Percentiles rank a stretch among this genome's conserved stretches.
Evolutionary conservation across 2,888 invertebrate species (phyloP).

Genomic region (Eristalis arbustorum): DNA sequence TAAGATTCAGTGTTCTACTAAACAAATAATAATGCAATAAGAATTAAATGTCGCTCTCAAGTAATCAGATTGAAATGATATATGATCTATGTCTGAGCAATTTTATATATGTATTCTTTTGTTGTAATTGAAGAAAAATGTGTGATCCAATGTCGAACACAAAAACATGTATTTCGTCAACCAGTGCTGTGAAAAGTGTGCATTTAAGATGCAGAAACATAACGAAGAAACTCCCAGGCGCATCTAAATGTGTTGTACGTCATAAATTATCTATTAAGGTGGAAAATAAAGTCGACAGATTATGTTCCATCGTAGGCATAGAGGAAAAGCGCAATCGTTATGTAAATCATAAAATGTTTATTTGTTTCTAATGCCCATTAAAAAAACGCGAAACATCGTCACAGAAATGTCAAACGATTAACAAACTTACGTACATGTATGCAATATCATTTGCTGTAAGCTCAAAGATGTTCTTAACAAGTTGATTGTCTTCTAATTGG

Average conservation of each 20-base stretch:
- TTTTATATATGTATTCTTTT: not conserved
- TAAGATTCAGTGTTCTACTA: slow-evolving; percentile 11
- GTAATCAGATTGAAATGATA: not conserved
- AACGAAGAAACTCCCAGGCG: too few relatives aligned
- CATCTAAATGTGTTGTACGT: not conserved
- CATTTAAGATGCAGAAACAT: not conserved
- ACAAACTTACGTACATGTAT: not conserved
- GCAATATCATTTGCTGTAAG: not conserved
- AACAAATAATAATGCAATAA: slow-evolving; percentile 20
- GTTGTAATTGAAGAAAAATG: not conserved
- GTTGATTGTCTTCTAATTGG: not conserved
- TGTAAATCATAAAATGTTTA: not conserved
- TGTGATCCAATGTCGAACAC: not conserved
- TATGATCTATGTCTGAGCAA: not conserved
- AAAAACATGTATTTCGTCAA: slow-evolving; percentile 2
- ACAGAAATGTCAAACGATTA: not conserved
- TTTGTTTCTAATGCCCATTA: not conserved
- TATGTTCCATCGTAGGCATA: too few relatives aligned
- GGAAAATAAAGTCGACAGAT: too few relatives aligned
- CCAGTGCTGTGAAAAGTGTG: slow-evolving; percentile 48
- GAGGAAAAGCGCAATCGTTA: not conserved
- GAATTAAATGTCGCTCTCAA: slow-evolving; percentile 8
- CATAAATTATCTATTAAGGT: not conserved
- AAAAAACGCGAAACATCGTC: not conserved
- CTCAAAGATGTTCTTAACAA: not conserved